These are phyloP conservation scores for Atherix ibis DNA, from an alignment of 2,888 invertebrate species.

Conservation along the genomic window DNA sequence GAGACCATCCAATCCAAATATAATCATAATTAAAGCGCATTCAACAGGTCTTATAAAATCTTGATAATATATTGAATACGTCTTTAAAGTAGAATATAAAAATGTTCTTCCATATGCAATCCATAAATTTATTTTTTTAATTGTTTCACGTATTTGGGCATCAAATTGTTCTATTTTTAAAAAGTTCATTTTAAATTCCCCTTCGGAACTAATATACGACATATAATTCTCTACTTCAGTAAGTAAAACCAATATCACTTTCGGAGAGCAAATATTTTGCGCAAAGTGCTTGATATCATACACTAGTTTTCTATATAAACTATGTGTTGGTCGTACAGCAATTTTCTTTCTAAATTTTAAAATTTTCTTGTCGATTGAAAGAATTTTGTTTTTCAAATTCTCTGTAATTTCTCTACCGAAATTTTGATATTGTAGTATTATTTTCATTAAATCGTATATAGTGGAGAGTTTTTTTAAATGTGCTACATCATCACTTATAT, in stretches of 20 bases:
- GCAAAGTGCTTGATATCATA: constrained; percentile 27
- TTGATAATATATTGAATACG: constrained; percentile 51
- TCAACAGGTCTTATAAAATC: constrained; percentile 62
- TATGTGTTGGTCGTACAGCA: constrained; percentile 25
- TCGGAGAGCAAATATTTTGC: constrained; percentile 24
- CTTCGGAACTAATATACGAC: constrained; percentile 1
- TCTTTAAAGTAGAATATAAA: constrained; percentile 28
- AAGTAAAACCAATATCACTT: constrained; percentile 18
- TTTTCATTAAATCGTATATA: constrained; percentile 36
- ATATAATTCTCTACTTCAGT: constrained; percentile 9
- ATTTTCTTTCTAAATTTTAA: constrained; percentile 23
- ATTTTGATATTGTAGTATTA: constrained; percentile 25
- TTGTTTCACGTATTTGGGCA: neutral
- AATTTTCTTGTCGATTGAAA: constrained; percentile 15
- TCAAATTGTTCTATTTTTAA: no score
- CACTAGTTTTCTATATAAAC: constrained; percentile 23
- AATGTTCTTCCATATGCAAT: constrained; percentile 27
- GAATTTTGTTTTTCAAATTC: constrained; percentile 14
- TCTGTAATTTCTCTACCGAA: constrained; percentile 23
- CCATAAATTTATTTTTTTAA: constrained; percentile 25
- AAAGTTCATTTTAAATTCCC: no score
- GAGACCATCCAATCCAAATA: constrained; percentile 43
- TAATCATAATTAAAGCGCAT: constrained; percentile 48
- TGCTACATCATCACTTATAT: constrained; percentile 50
- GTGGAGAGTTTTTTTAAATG: constrained; percentile 40